Evolutionary conservation across 2,888 invertebrate genomes (phyloP).

Genomic region (Chelonus formosanus): DNA sequence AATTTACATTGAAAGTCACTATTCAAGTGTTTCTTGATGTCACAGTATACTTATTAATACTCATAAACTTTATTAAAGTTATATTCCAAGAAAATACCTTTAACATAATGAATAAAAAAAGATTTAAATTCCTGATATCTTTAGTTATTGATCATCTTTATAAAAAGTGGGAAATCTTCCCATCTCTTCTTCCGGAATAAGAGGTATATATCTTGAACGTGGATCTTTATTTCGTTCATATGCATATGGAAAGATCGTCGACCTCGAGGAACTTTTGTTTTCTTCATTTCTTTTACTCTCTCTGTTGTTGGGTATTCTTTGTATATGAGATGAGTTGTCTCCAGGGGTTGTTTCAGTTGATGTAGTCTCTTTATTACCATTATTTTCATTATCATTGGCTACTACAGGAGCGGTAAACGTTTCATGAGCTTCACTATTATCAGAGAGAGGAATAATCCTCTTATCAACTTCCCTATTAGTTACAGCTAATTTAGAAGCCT

Average conservation of each 20-base stretch:
- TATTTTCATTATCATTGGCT: slow-evolving; percentile 34
- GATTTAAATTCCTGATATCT: too few relatives aligned
- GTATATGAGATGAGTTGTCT: slow-evolving; percentile 51
- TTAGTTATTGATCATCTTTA: slow-evolving; percentile 10
- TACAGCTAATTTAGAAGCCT: too few relatives aligned
- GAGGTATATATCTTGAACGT: slow-evolving; percentile 61
- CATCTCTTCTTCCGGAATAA: slow-evolving; percentile 58
- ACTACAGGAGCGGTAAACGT: slow-evolving; percentile 30
- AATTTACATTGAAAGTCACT: too few relatives aligned
- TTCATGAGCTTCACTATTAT: slow-evolving; percentile 42
- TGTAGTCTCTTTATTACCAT: slow-evolving; percentile 5
- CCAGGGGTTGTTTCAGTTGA: slow-evolving; percentile 25
- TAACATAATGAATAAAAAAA: too few relatives aligned
- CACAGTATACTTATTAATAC: too few relatives aligned
- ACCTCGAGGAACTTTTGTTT: slow-evolving; percentile 30
- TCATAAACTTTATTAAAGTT: too few relatives aligned
- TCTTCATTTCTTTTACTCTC: slow-evolving; percentile 29
- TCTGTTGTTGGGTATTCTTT: slow-evolving; percentile 49
- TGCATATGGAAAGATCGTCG: slow-evolving; percentile 59
- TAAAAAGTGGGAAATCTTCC: slow-evolving; percentile 35
- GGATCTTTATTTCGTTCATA: slow-evolving; percentile 60
- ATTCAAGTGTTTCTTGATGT: too few relatives aligned
- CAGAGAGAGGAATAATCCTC: slow-evolving; percentile 56
- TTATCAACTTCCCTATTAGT: slow-evolving; percentile 36
- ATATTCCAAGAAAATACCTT: too few relatives aligned